These are phyloP conservation scores for Dendrophyllia cribrosa DNA, from an alignment of 64 coral and sea anemone genomes.

Conservation along the genomic window DNA sequence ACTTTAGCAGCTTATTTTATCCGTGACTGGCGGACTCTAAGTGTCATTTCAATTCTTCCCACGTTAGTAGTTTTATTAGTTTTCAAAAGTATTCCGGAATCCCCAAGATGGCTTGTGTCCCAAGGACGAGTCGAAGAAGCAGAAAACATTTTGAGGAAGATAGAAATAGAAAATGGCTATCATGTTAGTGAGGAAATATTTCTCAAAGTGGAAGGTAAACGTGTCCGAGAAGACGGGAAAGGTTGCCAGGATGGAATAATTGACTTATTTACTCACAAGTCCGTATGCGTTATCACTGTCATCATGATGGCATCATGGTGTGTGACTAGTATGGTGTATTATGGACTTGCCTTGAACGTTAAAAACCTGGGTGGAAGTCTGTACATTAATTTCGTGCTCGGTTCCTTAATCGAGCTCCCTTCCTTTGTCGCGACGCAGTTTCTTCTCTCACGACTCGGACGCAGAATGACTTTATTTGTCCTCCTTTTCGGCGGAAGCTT, in stretches of 20 bases:
- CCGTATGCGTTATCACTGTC: slow-evolving; percentile 2
- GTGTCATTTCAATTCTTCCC: slow-evolving; percentile 51
- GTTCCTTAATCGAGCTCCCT: slow-evolving; percentile 1
- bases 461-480: slow-evolving; percentile 44
- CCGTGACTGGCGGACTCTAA: slow-evolving; percentile 60
- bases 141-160: slow-evolving; percentile 38
- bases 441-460: slow-evolving; percentile 4
- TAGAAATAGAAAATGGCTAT: slow-evolving; percentile 20
- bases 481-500: slow-evolving; percentile 51
- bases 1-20: slow-evolving; percentile 46
- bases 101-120: slow-evolving; percentile 30
- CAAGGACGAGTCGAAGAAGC: slow-evolving; percentile 42
- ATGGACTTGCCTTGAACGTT: slow-evolving; percentile 42
- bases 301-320: slow-evolving; percentile 31
- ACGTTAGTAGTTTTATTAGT: slow-evolving; percentile 40
- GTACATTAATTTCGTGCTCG: slow-evolving; percentile 25
- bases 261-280: slow-evolving; percentile 23
- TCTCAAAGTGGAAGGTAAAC: background rate
- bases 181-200: background rate
- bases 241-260: background rate
- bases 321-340: slow-evolving; percentile 42
- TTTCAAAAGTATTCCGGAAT: slow-evolving; percentile 63
- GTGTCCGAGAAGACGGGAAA: background rate
- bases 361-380: slow-evolving; percentile 32
- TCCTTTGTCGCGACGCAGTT: background rate